A percentile compares a stretch with the other conserved stretches of the same genome.
Evolutionary conservation across 1,140 invertebrate species (phyloP).

Genomic region (Sipha flava): DNA sequence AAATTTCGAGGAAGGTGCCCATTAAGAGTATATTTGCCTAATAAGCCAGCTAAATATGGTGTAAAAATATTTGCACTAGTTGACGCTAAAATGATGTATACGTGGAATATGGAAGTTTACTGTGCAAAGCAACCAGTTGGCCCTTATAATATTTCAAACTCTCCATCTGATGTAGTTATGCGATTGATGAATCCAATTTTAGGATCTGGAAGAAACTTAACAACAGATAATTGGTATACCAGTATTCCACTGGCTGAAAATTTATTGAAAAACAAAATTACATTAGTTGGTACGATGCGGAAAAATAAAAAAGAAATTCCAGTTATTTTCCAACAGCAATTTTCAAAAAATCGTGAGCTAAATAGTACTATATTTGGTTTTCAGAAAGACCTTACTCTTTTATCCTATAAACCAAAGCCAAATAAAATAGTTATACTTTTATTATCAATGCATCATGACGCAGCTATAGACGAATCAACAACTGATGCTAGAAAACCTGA

Average conservation of each 20-base stretch:
- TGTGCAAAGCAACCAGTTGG: conserved; percentile 41
- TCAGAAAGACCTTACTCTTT: not conserved
- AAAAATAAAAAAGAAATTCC: conserved; percentile 17
- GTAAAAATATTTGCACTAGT: conserved; percentile 43
- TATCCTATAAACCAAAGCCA: not conserved
- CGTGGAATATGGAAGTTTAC: conserved; percentile 41
- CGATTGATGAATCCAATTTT: conserved; percentile 36
- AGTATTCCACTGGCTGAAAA: not conserved
- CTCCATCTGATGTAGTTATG: conserved; percentile 36
- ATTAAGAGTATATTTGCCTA: conserved; percentile 5
- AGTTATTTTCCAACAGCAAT: not conserved
- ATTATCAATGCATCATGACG: conserved; percentile 34
- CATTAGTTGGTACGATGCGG: not conserved
- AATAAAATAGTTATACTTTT: conserved; percentile 41
- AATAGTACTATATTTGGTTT: conserved; percentile 12
- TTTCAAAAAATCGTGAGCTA: not conserved
- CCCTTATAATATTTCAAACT: conserved; percentile 40
- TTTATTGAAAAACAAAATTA: conserved; percentile 37
- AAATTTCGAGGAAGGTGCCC: conserved; percentile 40
- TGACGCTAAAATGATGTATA: conserved; percentile 41
- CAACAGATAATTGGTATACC: conserved; percentile 27
- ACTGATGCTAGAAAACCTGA: conserved; percentile 37
- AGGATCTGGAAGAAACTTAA: conserved; percentile 38
- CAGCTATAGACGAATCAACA: not conserved
- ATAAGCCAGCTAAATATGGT: conserved; percentile 44